A percentile compares a stretch with the other conserved stretches of the same genome.
Evolutionary conservation across 2,797 vertebrate species (phyloP).

Genomic region (Pantherophis vulpinus): DNA sequence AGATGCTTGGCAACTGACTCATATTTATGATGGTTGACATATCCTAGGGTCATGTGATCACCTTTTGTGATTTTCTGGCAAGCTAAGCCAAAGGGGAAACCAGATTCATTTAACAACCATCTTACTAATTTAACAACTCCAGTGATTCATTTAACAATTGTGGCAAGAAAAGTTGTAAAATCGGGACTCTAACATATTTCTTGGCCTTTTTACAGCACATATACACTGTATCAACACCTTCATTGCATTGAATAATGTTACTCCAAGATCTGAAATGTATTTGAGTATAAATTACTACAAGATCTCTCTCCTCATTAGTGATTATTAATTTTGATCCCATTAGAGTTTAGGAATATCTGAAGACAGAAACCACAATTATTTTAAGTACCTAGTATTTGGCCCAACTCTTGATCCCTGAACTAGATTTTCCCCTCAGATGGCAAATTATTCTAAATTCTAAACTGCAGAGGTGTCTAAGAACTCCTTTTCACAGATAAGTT

Average conservation of each 20-base stretch:
- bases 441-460: background rate
- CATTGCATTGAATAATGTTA: background rate
- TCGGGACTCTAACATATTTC: background rate
- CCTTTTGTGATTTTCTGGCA: background rate
- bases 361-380: background rate
- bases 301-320: background rate
- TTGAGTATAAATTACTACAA: background rate
- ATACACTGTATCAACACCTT: background rate
- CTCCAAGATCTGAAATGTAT: background rate
- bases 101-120: background rate
- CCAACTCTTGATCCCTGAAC: background rate
- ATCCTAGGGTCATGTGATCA: background rate
- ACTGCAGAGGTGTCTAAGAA: background rate
- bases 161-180: background rate
- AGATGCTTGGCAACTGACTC: background rate
- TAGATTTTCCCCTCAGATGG: background rate
- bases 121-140: background rate
- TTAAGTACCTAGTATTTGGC: background rate
- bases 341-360: background rate
- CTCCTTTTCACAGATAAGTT: background rate
- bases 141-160: background rate
- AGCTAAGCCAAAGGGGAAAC: background rate
- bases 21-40: background rate
- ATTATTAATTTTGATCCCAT: background rate
- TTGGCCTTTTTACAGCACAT: background rate